Base-by-base conservation (phyloP, 1,140 invertebrate species). In the Ceratitis capitata region DNA sequence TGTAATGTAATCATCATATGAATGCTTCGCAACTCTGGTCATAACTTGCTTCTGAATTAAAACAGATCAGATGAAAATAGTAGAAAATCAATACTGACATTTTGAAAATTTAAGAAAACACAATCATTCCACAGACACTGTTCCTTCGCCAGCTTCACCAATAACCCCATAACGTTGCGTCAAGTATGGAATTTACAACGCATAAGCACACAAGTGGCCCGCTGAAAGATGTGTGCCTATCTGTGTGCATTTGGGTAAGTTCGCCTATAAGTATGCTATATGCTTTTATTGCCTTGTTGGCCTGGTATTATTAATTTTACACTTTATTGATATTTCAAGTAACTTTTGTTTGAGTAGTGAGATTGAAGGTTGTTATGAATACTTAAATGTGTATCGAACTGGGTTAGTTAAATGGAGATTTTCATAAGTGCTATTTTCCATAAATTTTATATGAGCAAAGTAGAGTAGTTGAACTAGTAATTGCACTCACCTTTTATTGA, bases 61-160 rank as follows among this genome's bases (percentile, higher is more conserved):
- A 78, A 78, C 45, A 78, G 39, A 78, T 45, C 14, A 45, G 69
- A 23, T n/a, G 69, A 26, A 5, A 78, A 78, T 78, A n/a, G n/a
- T n/a, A 78, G 39, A 78, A 78, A 78, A 78, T 78, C 69, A n/a
- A 78, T 78, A 45, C 39, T 78, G 69, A 42, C 42, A 78, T 23
- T 47, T 26, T 45, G 69, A 78, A 19, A 23, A 78, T 78, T 78
- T 26, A 47, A 78, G n/a, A 45, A 19, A 14, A 16, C 58, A 53
- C 47, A 74, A 23, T 42, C 6, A 78, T 45, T 78, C 69, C 23
- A 45, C 69, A 45, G 69, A 78, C 39, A 78, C 69, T 45, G 45
- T 78, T 78, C 26, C 69, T 45, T 9, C n/a, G 39, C 9, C 7
- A 45, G 10, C 69, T 26, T 12, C 10, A 39, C 69, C 45, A 23